Conservation (phyloP, 2,113 vertebrate genomes). For the Felis catus region F.catus_Fca126_mat1.0 CM031425.1:20034501-20035000, state of each 20-base stretch:
- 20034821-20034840: background rate
- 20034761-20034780: background rate
- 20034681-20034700: background rate
- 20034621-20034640: background rate
- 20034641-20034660: slow-evolving; percentile 4
- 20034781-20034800: background rate
- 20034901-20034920: background rate
- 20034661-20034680: background rate
- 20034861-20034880: background rate
- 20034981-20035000: background rate
- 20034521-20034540: background rate
- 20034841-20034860: background rate
- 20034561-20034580: background rate
- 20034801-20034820: background rate
- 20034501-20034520: background rate
- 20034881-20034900: background rate
- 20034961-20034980: background rate
- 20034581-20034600: background rate
- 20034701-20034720: background rate
- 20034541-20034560: background rate
- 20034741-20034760: background rate
- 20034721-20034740: background rate
- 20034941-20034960: background rate
- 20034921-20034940: background rate
- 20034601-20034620: background rate